Evolutionary conservation across 2,797 vertebrate genomes (phyloP).

Genomic region (Picus viridis): DNA sequence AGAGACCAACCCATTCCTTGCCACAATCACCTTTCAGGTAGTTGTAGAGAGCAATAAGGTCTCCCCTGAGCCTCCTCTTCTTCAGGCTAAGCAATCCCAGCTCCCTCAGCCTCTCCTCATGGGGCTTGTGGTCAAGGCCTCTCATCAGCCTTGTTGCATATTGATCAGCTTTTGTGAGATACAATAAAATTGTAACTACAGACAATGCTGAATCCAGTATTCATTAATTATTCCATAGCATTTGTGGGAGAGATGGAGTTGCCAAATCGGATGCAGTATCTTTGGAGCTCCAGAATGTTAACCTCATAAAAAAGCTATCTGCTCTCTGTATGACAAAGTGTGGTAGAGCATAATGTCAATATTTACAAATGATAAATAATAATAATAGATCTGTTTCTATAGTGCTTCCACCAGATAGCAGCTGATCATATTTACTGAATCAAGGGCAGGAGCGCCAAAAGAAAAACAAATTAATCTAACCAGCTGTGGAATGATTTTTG

Average conservation of each 20-base stretch:
- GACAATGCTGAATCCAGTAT: neutral
- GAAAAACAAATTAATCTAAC: slow-evolving; percentile 45
- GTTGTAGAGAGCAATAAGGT: too few relatives aligned
- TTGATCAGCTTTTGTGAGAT: neutral
- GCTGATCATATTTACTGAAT: slow-evolving; percentile 56
- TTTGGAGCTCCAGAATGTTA: slow-evolving; percentile 16
- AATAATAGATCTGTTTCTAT: slow-evolving; percentile 11
- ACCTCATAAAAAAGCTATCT: slow-evolving; percentile 43
- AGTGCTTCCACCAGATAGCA: slow-evolving; percentile 37
- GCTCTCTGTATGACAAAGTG: slow-evolving; percentile 20
- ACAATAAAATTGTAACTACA: neutral
- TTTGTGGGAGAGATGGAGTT: neutral
- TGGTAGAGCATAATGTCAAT: neutral
- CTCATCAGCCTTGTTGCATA: too few relatives aligned
- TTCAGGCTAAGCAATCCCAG: too few relatives aligned
- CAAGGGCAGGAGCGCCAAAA: slow-evolving; percentile 27
- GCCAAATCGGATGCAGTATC: neutral
- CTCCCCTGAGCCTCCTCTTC: too few relatives aligned
- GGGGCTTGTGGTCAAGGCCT: too few relatives aligned
- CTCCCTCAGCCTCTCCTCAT: too few relatives aligned
- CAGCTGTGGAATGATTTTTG: slow-evolving; percentile 62
- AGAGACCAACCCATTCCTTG: too few relatives aligned
- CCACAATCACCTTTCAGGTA: too few relatives aligned
- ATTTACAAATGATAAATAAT: slow-evolving; percentile 4
- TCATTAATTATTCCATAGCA: neutral